phyloP scores from a whole-genome alignment of 2,113 vertebrate species.

The Donacobius atricapilla region DNA sequence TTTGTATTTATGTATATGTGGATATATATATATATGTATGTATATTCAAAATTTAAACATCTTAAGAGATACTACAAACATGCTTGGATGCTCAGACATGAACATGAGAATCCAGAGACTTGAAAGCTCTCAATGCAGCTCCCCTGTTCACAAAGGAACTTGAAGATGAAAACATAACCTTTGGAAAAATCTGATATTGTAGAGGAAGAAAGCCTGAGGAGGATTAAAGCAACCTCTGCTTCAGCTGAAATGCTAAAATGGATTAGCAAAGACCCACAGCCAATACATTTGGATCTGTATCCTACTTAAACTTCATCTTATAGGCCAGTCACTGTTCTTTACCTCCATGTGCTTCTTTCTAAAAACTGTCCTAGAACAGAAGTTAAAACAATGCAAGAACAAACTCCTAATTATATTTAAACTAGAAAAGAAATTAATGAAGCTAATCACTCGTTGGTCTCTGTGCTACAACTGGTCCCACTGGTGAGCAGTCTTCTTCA shows the following conservation, averaged over 20 bases:
- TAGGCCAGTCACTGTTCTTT: not conserved
- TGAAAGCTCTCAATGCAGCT: not conserved
- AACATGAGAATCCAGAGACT: not conserved
- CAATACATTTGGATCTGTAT: not conserved
- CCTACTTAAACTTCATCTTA: not conserved
- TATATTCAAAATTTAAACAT: not conserved
- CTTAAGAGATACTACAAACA: not conserved
- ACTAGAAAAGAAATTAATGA: not conserved
- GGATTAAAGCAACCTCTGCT: not conserved
- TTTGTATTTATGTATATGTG: not conserved
- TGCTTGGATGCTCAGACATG: not conserved
- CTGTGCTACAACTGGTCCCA: rapidly evolving
- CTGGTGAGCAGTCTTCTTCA: not conserved
- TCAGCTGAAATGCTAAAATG: not conserved
- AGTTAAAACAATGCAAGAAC: not conserved
- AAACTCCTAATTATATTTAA: not conserved
- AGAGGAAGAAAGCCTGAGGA: not conserved
- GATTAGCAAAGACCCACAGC: not conserved
- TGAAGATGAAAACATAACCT: not conserved
- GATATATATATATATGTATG: not conserved
- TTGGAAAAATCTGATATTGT: not conserved
- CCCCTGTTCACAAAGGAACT: not conserved
- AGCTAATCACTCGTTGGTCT: not conserved
- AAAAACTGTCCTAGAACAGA: not conserved
- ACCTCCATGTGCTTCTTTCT: not conserved